phyloP scores from a whole-genome alignment of 2,797 vertebrate genomes.

The Oreortyx pictus region DNA sequence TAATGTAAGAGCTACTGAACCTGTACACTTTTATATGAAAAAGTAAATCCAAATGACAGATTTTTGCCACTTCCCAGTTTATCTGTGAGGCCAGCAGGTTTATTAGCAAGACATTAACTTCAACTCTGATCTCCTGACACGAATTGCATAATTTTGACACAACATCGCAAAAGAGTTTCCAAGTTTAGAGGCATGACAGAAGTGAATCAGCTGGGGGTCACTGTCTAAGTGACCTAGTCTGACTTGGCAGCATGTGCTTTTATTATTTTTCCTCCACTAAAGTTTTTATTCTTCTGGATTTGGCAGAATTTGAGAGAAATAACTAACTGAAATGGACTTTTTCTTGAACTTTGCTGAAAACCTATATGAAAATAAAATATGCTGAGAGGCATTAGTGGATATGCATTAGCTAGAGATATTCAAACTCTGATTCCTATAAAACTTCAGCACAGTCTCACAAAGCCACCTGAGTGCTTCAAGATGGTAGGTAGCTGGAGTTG shows the following conservation, averaged over 20 bases:
- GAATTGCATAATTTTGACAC: background rate
- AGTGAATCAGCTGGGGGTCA: background rate
- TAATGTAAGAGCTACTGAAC: background rate
- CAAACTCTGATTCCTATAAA: background rate
- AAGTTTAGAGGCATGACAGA: background rate
- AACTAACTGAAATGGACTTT: background rate
- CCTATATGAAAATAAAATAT: background rate
- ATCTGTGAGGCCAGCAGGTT: background rate
- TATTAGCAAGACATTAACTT: background rate
- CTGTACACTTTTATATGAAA: background rate
- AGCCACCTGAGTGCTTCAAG: background rate
- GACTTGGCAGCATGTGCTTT: rapidly evolving
- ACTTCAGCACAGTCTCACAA: background rate
- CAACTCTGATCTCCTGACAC: background rate
- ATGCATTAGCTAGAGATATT: background rate
- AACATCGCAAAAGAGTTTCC: background rate
- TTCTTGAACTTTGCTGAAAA: background rate
- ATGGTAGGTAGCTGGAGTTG: background rate
- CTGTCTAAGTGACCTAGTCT: background rate
- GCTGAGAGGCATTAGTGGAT: background rate
- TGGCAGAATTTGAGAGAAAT: background rate
- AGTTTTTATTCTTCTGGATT: background rate
- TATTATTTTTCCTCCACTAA: background rate
- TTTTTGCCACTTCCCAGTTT: background rate
- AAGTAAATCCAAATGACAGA: background rate